These are phyloP conservation scores for Hylomyscus alleni DNA, from an alignment of 2,797 vertebrate species.

Conservation along the genomic window DNA sequence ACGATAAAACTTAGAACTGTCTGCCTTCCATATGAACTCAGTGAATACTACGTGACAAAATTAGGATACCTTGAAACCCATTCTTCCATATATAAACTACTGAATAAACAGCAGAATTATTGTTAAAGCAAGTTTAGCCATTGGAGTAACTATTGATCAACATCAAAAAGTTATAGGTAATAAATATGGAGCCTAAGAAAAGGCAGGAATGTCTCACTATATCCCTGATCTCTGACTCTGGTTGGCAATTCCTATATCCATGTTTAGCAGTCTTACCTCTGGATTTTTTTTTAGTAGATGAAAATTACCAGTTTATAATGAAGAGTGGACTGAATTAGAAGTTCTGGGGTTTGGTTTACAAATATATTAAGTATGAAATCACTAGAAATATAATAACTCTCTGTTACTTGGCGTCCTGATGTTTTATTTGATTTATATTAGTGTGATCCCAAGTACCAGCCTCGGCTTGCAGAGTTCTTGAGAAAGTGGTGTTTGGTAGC, in stretches of 20 bases:
- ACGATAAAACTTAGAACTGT: neutral
- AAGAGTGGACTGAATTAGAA: neutral
- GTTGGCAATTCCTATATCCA: neutral
- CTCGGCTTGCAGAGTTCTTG: no score
- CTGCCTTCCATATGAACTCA: neutral
- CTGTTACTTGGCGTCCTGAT: neutral
- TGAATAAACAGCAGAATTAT: neutral
- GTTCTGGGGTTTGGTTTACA: neutral
- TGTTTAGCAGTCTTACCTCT: neutral
- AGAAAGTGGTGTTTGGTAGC: no score
- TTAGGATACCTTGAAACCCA: neutral
- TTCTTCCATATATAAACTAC: neutral
- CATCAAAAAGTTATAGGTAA: neutral
- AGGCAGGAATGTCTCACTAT: neutral
- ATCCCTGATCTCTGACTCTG: neutral
- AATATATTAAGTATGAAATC: neutral
- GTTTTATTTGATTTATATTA: neutral
- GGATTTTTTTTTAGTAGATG: neutral
- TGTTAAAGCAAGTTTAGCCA: neutral
- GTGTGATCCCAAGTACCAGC: no score
- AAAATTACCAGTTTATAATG: fast-evolving
- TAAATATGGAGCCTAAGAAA: neutral
- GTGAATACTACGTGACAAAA: neutral
- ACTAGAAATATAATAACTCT: neutral
- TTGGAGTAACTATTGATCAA: neutral